These are phyloP conservation scores for Phenacoccus solenopsis DNA, from an alignment of 1,140 invertebrate species.

Conservation along the genomic window DNA sequence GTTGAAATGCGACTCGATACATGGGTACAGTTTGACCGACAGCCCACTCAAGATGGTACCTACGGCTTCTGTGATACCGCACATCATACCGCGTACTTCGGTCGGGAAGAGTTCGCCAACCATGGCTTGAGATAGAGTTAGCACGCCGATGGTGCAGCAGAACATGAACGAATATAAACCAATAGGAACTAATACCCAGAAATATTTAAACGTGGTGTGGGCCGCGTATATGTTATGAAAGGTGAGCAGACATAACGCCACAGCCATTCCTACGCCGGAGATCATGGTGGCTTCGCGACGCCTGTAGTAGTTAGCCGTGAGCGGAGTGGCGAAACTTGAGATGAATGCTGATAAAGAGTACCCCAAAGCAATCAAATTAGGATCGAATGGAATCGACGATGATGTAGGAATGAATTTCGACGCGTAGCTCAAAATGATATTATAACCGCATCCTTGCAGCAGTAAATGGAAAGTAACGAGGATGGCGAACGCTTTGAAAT, in stretches of 20 bases:
- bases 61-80: not conserved
- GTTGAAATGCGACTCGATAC: not conserved
- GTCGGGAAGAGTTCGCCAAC: conserved; percentile 56
- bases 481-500: not conserved
- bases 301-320: conserved; percentile 25
- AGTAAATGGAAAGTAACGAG: not conserved
- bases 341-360: not conserved
- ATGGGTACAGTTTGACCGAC: not conserved
- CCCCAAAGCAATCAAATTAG: not conserved
- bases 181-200: conserved; percentile 30
- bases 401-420: not conserved
- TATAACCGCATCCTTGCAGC: not conserved
- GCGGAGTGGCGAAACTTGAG: not conserved
- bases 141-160: conserved; percentile 54
- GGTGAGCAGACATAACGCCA: conserved; percentile 36
- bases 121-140: conserved; percentile 60
- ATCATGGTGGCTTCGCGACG: conserved; percentile 49
- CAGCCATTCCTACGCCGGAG: conserved; percentile 47
- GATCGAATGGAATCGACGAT: not conserved
- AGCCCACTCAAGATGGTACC: not conserved
- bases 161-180: conserved; percentile 51
- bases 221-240: conserved; percentile 31
- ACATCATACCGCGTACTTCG: conserved; percentile 40
- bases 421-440: not conserved
- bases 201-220: conserved; percentile 32